Base-by-base conservation (phyloP, 2,888 invertebrate genomes). In the Caenorhabditis sp. region DNA sequence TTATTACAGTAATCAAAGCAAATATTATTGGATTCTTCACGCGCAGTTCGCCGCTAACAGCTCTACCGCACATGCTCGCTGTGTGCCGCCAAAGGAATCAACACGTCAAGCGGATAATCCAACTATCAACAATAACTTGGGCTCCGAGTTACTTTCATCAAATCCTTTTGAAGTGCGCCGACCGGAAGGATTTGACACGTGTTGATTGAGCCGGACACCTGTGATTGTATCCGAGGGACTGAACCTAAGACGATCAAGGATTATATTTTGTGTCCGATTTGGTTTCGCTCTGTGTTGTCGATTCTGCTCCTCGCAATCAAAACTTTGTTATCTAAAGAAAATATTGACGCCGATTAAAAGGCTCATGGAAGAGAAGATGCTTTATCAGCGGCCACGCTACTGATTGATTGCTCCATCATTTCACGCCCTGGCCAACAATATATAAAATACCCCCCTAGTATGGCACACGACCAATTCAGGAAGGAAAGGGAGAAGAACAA, bases 101-200 rank as follows among this genome's bases (percentile, higher is more conserved):
- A 72, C 65, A 66, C 59, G 52, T 66, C 73, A 53, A 65, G 58
- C 65, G 58, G 61, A 66, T 74, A 66, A 74, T 74, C 74, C 61
- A 26, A 66, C 46, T 61, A 74, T 74, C 74, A 74, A 74, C 41
- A 74, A 32, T 46, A 59, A 73, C 58, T 73, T 68, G n/a, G n/a
- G n/a, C n/a, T 46, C 32, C 15, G 11, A 7, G 58, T 32, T 62
- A 32, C 22, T 48, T 61, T 48, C 35, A 20, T 65, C 50, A 30
- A 52, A 63, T 15, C 24, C 17, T 58, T 70, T 73, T 65, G 65
- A 58, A 39, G 59, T 58, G 4, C 15, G 17, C 65, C 73, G 63
- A 58, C 63, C 56, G 71, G 62, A 55, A 48, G 71, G 61, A 62
- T 55, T 55, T 53, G 27, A 45, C 63, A 63, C 43, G 53, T 63